These are phyloP conservation scores for Trematomus loennbergii DNA, from an alignment of 2,113 vertebrate species.

Conservation along the genomic window DNA sequence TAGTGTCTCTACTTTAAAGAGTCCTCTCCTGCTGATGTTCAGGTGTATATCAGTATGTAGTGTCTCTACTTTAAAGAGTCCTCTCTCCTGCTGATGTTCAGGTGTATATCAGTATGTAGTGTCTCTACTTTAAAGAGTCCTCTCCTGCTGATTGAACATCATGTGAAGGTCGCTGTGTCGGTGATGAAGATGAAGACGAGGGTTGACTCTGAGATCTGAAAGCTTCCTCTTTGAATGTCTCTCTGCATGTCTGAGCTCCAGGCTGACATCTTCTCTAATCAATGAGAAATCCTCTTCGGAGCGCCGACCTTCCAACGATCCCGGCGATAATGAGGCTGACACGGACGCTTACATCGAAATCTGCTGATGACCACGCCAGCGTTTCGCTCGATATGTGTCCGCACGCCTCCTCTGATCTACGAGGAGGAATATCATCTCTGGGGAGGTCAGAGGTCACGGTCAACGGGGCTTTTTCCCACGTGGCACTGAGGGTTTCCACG, in stretches of 20 bases:
- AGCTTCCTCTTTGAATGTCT: not conserved
- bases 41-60: no score
- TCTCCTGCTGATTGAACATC: no score
- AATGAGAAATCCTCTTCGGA: not conserved
- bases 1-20: no score
- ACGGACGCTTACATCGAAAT: not conserved
- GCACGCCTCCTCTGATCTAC: not conserved
- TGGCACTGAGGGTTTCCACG: not conserved
- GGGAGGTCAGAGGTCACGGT: conserved; percentile 33
- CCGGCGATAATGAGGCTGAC: conserved; percentile 2
- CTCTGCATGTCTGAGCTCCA: not conserved
- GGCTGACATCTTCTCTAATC: conserved; percentile 7
- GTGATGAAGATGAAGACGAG: not conserved
- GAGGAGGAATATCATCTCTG: not conserved
- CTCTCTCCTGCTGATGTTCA: no score
- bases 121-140: no score
- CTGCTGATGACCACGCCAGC: not conserved
- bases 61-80: no score
- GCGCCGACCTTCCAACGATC: not conserved
- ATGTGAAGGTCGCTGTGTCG: not conserved
- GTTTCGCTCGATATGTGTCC: not conserved
- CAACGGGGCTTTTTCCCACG: not conserved
- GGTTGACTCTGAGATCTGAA: not conserved
- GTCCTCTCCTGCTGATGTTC: no score
- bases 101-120: no score